Conservation (phyloP, 2,113 vertebrate genomes). For the Tupaia tana region DNA sequence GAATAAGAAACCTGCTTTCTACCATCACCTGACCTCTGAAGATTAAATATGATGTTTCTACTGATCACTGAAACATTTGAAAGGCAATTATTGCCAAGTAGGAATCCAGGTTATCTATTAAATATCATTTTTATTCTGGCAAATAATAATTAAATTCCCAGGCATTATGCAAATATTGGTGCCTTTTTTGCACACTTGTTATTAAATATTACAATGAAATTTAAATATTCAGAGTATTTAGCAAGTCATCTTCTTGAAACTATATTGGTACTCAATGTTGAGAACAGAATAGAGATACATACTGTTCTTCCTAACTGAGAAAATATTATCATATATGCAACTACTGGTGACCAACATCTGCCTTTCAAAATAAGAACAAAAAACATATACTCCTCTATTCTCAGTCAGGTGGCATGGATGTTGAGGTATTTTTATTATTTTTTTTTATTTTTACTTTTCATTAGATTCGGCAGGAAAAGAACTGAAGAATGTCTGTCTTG, state of each 20-base stretch:
- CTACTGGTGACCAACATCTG: slow-evolving; percentile 73
- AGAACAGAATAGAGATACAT: slow-evolving; percentile 68
- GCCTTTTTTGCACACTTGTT: slow-evolving; percentile 83
- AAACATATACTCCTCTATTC: slow-evolving; percentile 81
- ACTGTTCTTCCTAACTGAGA: slow-evolving; percentile 75
- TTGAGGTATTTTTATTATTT: background rate
- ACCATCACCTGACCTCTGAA: background rate
- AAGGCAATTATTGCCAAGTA: slow-evolving; percentile 62
- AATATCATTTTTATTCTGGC: slow-evolving; percentile 75
- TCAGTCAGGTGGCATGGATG: slow-evolving; percentile 69
- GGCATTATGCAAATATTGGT: slow-evolving; percentile 79
- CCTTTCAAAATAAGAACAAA: slow-evolving; percentile 79
- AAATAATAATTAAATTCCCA: slow-evolving; percentile 76
- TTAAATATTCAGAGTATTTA: slow-evolving; percentile 90
- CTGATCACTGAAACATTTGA: background rate
- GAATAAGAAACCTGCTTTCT: background rate
- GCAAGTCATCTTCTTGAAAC: slow-evolving; percentile 80
- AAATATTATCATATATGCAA: slow-evolving; percentile 45
- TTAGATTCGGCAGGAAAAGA: slow-evolving; percentile 66
- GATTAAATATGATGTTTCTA: slow-evolving; percentile 41
- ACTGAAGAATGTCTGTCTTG: slow-evolving; percentile 61
- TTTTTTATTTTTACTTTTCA: slow-evolving; percentile 56
- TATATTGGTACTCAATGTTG: slow-evolving; percentile 75
- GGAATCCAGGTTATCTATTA: slow-evolving; percentile 75
- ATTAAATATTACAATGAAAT: slow-evolving; percentile 87